Base-by-base conservation (phyloP, 37 sponge, comb jelly and placozoan species). In the Oopsacas minuta region DNA sequence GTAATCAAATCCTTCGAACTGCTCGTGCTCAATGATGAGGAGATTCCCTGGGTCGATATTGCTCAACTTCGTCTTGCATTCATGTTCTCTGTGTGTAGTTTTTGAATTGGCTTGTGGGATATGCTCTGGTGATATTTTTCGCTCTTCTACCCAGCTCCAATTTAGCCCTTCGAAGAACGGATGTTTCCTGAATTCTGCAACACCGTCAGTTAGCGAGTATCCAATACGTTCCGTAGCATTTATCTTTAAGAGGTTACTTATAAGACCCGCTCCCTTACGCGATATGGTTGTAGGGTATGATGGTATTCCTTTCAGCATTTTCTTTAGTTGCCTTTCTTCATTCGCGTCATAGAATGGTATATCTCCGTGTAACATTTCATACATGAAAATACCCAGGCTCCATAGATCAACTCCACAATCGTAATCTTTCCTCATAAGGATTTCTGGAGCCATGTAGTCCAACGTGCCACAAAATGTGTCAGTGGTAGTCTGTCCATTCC, bases 321-420 rank as follows among this genome's bases (percentile, higher is more conserved):
- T 61, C 75, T 61, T 61, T 12, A 61, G 75, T 12, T 61, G 75
- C 30, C 28, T 61, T 25, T 61, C 75, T 61, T 61, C 75, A 12
- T 12, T 61, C 28, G 22, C 75, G 22, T 61, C 75, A 12, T 61
- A 61, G 75, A 61, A 61, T 20, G 75, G 75, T 7, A 61, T 61
- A 34, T 61, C 75, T 61, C 75, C 75, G 28, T 61, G 75, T n/a
- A 61, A 61, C 75, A 61, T 61, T 61, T 61, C 75, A 34, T 61
- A 61, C 5, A n/a, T 61, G 75, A 61, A 3, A 61, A 61, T 61
- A 61, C 75, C 75, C 7, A 61, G 75, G 28, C 75, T 61, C 75
- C 75, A 61, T 3, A 61, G 22, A 61, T 61, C 75, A 12, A n/a
- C 75, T 61, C 28, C 20, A 61, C 28, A 61, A 12, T 61, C 75